Evolutionary conservation across 2,888 invertebrate species (phyloP).

Genomic region (Ypsolopha sequella): DNA sequence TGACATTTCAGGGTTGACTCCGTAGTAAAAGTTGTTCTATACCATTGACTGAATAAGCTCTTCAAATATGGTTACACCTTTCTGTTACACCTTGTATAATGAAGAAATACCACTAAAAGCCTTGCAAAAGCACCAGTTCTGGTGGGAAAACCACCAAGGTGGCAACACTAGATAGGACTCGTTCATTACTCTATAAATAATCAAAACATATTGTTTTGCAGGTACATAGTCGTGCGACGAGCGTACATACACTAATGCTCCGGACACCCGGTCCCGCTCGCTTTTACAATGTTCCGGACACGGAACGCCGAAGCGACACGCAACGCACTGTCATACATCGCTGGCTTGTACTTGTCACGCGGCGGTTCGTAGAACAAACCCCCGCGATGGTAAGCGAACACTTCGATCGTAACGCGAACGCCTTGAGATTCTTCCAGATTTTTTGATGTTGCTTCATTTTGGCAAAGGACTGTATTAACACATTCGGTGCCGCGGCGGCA

Average conservation of each 20-base stretch:
- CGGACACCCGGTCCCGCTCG: constrained; percentile 8
- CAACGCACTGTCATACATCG: constrained; percentile 11
- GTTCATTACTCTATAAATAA: no score
- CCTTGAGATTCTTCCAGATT: constrained; percentile 12
- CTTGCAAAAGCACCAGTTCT: no score
- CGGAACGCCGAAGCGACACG: constrained; percentile 1
- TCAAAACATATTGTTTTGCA: constrained; percentile 4
- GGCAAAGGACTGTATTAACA: not conserved
- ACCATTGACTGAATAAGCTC: no score
- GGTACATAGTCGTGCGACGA: constrained; percentile 9
- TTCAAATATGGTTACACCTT: no score
- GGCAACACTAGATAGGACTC: no score
- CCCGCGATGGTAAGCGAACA: not conserved
- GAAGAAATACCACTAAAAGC: no score
- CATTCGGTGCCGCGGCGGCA: constrained; percentile 9
- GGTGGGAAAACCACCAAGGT: no score
- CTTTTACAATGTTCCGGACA: no score
- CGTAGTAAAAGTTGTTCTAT: no score
- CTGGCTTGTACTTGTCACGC: constrained; percentile 26
- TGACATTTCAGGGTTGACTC: no score
- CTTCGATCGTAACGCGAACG: constrained; percentile 5
- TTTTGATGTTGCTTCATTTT: not conserved
- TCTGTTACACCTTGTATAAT: no score
- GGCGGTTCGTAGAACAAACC: constrained; percentile 6
- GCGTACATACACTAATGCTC: not conserved